These are phyloP conservation scores for Ditylenchus weischeri DNA, from an alignment of 2,888 invertebrate species.

Conservation along the genomic window DNA sequence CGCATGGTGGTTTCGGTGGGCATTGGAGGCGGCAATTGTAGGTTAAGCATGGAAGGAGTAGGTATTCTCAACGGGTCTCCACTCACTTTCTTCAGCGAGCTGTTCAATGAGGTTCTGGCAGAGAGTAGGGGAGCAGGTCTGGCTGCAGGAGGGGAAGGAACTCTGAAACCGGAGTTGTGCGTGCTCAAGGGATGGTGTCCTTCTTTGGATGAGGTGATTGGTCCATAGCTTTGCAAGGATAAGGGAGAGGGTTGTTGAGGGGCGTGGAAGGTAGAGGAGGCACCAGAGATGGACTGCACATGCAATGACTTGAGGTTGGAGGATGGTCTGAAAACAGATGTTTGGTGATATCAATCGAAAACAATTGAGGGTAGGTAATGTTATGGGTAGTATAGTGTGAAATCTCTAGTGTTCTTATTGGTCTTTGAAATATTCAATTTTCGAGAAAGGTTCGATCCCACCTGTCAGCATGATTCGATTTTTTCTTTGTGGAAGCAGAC, in stretches of 20 bases:
- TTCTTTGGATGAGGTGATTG: not conserved
- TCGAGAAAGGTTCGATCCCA: no score
- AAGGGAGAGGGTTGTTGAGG: not conserved
- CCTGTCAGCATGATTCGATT: no score
- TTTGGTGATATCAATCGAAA: no score
- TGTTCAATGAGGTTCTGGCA: conserved; percentile 13
- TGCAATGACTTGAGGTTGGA: no score
- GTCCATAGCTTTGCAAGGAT: conserved; percentile 1
- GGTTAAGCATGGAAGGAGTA: conserved; percentile 19
- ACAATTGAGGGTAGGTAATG: no score
- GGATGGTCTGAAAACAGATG: no score
- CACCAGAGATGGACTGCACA: no score
- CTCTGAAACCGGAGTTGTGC: conserved; percentile 12
- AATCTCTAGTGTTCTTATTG: no score
- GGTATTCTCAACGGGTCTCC: conserved; percentile 22
- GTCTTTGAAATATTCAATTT: no score
- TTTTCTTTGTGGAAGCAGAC: no score
- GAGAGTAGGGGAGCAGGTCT: conserved; percentile 12
- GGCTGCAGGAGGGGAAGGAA: not conserved
- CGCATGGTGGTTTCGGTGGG: conserved; percentile 1
- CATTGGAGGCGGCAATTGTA: conserved; percentile 15
- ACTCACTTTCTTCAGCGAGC: conserved; percentile 11
- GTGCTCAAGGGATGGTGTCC: not conserved
- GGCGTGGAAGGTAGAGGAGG: no score
- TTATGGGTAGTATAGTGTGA: no score